These are phyloP conservation scores for Rhinopomastus cyanomelas DNA, from an alignment of 2,113 vertebrate genomes.

Conservation along the genomic window DNA sequence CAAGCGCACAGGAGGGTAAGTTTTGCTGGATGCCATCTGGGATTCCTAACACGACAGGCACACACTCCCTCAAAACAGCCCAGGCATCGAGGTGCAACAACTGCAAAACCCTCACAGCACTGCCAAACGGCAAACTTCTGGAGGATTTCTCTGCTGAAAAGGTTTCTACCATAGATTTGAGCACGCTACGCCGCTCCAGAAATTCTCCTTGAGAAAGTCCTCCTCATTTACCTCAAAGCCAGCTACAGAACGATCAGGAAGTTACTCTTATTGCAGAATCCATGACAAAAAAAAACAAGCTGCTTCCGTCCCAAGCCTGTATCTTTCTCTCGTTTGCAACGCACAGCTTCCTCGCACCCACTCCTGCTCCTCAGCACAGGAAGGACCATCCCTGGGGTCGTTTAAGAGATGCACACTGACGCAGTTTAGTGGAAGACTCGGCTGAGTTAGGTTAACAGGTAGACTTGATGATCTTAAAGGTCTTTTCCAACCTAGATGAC, in stretches of 20 bases:
- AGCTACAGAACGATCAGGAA: neutral
- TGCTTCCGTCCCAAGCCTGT: neutral
- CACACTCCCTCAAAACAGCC: neutral
- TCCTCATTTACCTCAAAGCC: neutral
- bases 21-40: neutral
- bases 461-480: neutral
- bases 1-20: neutral
- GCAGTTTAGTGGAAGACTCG: neutral
- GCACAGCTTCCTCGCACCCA: neutral
- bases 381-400: neutral
- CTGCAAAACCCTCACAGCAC: neutral
- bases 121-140: neutral
- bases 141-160: neutral
- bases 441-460: neutral
- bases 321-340: neutral
- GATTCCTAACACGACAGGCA: neutral
- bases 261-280: neutral
- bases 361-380: neutral
- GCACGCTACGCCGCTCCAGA: fast-evolving
- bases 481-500: neutral
- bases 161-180: neutral
- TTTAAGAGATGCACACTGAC: neutral
- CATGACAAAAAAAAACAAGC: neutral
- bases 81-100: neutral
- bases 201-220: neutral